Evolutionary conservation across 92 coral and sea anemone species (phyloP).

Genomic region (Bergia sp.): DNA sequence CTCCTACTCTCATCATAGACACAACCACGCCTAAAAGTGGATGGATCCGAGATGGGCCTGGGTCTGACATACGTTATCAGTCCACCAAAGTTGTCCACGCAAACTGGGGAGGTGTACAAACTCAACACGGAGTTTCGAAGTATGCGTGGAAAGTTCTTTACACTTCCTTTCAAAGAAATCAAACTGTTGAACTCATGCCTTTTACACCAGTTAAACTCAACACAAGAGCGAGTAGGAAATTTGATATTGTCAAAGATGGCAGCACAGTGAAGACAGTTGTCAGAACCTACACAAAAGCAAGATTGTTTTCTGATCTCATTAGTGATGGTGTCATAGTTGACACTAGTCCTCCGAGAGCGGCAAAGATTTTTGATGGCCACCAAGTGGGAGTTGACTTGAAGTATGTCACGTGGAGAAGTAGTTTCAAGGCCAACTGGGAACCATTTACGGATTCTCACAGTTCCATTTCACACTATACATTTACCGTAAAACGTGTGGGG

Average conservation of each 20-base stretch:
- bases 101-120: constrained; percentile 91
- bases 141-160: constrained; percentile 81
- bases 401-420: constrained; percentile 78
- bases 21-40: constrained; percentile 83
- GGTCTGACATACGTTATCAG: constrained; percentile 80
- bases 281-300: constrained; percentile 87
- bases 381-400: constrained; percentile 58
- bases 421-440: constrained; percentile 83
- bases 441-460: constrained; percentile 76
- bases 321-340: constrained; percentile 91
- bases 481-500: constrained; percentile 63
- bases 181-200: constrained; percentile 49
- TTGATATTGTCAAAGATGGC: constrained; percentile 39
- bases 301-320: constrained; percentile 70
- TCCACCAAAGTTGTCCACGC: constrained; percentile 70
- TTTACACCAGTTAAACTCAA: constrained; percentile 62
- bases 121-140: constrained; percentile 73
- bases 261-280: constrained; percentile 43
- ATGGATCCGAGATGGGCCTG: constrained; percentile 86
- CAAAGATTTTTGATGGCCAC: constrained; percentile 68
- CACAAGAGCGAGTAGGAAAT: constrained; percentile 62
- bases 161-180: constrained; percentile 41
- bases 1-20: constrained; percentile 68
- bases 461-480: constrained; percentile 69
- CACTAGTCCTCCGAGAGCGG: constrained; percentile 69